These are phyloP conservation scores for Dorcus parallelipipedus DNA, from an alignment of 2,888 invertebrate genomes.

Conservation along the genomic window DNA sequence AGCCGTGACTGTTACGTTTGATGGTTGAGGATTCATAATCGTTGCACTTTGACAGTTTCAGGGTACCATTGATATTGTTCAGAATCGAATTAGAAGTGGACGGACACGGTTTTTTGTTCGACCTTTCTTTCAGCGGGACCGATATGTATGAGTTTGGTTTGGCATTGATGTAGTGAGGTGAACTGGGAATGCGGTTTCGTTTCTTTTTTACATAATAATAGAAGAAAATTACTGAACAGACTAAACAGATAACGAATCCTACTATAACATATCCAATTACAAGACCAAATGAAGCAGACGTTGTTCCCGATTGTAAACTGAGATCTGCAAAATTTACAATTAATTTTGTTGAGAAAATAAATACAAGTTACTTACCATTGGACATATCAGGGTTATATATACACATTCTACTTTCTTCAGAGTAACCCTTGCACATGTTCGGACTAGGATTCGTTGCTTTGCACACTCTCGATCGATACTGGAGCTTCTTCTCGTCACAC, in stretches of 20 bases:
- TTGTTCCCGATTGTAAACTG: conserved; percentile 26
- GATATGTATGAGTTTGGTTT: conserved; percentile 83
- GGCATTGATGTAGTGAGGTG: conserved; percentile 76
- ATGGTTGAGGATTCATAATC: conserved; percentile 70
- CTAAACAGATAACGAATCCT: conserved; percentile 33
- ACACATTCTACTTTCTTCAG: conserved; percentile 67
- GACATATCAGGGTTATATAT: conserved; percentile 11
- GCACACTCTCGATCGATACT: conserved; percentile 68
- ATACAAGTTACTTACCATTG: conserved; percentile 8
- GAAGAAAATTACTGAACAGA: conserved; percentile 34
- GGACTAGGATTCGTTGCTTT: conserved; percentile 51
- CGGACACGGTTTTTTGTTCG: conserved; percentile 40
- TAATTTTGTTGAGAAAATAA: neutral
- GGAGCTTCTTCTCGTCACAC: conserved; percentile 63
- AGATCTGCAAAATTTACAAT: conserved; percentile 12
- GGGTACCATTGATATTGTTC: conserved; percentile 37
- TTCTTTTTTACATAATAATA: conserved; percentile 44
- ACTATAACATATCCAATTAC: conserved; percentile 22
- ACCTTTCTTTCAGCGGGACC: conserved; percentile 74
- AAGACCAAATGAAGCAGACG: conserved; percentile 14
- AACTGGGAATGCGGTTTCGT: conserved; percentile 64
- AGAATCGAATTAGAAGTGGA: conserved; percentile 46
- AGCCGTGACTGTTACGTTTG: conserved; percentile 68
- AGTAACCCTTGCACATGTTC: conserved; percentile 67
- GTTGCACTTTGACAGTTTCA: conserved; percentile 62